phyloP scores from a whole-genome alignment of 2,888 invertebrate species.

The Timandra comae region DNA sequence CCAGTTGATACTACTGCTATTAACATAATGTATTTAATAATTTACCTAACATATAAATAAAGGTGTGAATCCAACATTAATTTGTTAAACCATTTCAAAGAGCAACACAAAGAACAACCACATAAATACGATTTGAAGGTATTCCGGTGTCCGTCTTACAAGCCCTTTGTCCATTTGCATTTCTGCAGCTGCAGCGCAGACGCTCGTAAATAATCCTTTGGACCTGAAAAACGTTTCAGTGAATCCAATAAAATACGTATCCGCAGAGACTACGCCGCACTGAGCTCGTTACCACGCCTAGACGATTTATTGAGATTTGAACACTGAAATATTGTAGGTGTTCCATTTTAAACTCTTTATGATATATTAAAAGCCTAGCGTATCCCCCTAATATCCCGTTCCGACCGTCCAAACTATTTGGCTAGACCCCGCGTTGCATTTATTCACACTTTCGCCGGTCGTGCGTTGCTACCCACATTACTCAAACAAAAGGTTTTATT shows the following conservation, averaged over 20 bases:
- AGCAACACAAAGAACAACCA: background rate
- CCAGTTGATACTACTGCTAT: no score
- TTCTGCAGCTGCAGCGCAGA: constrained; percentile 66
- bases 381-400: no score
- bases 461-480: background rate
- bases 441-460: constrained; percentile 1
- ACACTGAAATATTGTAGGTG: constrained; percentile 74
- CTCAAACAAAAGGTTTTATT: background rate
- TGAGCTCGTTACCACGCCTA: constrained; percentile 75
- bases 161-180: constrained; percentile 63
- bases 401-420: no score
- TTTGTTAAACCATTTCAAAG: background rate
- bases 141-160: constrained; percentile 19
- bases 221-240: constrained; percentile 76
- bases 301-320: constrained; percentile 77
- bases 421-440: constrained; percentile 1
- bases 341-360: constrained; percentile 69
- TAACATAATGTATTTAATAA: no score
- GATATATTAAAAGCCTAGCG: constrained; percentile 25
- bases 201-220: constrained; percentile 74
- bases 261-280: constrained; percentile 74
- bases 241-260: constrained; percentile 77
- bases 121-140: constrained; percentile 9
- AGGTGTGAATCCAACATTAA: no score
- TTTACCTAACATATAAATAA: no score